Evolutionary conservation across 2,888 invertebrate genomes (phyloP), one percentile per base, ranked within the genome.

Genomic region (Hirtodrosophila trivittata): DNA sequence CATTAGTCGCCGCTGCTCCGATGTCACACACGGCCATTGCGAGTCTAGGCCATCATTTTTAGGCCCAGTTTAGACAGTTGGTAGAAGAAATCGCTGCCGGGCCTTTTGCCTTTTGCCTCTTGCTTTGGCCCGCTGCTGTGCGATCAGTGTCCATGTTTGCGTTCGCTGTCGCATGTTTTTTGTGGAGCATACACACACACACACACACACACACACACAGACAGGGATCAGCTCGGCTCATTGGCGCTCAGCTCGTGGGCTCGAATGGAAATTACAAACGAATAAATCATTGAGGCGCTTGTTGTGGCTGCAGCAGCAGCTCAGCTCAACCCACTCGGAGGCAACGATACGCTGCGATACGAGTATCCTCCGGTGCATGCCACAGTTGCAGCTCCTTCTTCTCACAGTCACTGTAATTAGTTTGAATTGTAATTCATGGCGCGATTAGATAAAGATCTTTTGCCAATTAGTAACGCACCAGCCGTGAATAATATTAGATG

Each of bases 341-440:
- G 5, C 18, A 21, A 21, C 5, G 18, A 4, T 38, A 3, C 21
- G 21, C 7, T 21, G 5, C 18, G 5, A 21, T 21, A 21, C 18
- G 5, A 21, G 18, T 21, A 21, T 21, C 18, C 18, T 35, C 14
- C 14, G 13, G 12, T 10, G 32, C 35, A 35, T 35, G 35, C 35
- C 12, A 35, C 35, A 10, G 38, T 33, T 39, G 60, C 60, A 59
- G n/a, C 38, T 42, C 68, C 47, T 47, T 49, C 62, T 62, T 38
- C 65, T 65, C 50, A 39, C 52, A 70, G 72, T 54, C 66, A 75
- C 70, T 75, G 75, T 83, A 83, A 83, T 83, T 83, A 83, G 82
- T 86, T 83, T 85, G 67, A 68, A 86, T 84, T 87, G 86, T 86
- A 87, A 84, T 83, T 86, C 82, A 84, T 76, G 87, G 82, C 75